A percentile compares a stretch with the other conserved stretches of the same genome.
Conservation (phyloP, 2,113 vertebrate genomes). For the Halcyon senegalensis region DNA sequence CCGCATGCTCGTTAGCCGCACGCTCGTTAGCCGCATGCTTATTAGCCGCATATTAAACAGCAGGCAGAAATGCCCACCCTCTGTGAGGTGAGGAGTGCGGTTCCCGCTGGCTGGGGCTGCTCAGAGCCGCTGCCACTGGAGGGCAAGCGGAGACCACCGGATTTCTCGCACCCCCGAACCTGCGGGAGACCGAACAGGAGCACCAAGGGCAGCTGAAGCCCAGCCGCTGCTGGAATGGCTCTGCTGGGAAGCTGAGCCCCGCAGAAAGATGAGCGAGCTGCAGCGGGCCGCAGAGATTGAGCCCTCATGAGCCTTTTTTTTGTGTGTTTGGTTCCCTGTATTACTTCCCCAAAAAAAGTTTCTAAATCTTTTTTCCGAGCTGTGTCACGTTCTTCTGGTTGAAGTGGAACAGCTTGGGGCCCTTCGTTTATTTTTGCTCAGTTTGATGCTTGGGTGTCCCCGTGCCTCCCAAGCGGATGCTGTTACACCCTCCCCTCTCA, state of each 20-base stretch:
- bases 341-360: background rate
- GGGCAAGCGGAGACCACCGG: background rate
- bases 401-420: background rate
- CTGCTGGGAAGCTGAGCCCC: background rate
- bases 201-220: background rate
- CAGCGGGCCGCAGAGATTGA: background rate
- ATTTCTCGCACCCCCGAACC: background rate
- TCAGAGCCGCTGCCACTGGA: background rate
- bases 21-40: background rate
- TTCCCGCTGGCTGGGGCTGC: background rate
- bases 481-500: background rate
- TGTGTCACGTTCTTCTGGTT: background rate
- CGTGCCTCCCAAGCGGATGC: accelerated
- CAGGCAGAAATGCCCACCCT: too few relatives aligned
- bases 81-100: background rate
- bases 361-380: background rate
- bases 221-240: accelerated
- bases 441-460: background rate
- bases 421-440: background rate
- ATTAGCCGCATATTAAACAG: background rate
- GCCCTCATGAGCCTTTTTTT: background rate
- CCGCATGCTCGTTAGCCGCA: accelerated
- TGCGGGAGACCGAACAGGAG: accelerated
- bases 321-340: background rate
- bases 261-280: background rate